Percentiles rank a stretch among this genome's conserved stretches.
Evolutionary conservation across 2,888 invertebrate genomes (phyloP).

Genomic region (Nudaria mundana): DNA sequence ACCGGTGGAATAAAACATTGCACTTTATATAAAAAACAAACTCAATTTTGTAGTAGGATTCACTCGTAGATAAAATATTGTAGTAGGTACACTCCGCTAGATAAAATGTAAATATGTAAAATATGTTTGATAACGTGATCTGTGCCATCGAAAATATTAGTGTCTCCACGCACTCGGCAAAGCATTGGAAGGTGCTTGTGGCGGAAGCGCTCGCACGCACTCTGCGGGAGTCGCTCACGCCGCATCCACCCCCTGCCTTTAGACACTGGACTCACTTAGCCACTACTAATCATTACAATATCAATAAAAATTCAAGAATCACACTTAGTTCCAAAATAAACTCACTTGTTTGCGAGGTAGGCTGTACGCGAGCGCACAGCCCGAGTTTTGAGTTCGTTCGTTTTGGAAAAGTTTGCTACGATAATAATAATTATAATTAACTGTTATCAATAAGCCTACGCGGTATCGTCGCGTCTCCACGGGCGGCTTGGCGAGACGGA

Average conservation of each 20-base stretch:
- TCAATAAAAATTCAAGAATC: conserved; percentile 85
- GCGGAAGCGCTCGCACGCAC: conserved; percentile 39
- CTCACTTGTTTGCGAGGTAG: conserved; percentile 89
- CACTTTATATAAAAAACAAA: conserved; percentile 77
- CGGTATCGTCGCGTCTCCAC: conserved; percentile 74
- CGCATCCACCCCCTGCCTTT: conserved; percentile 59
- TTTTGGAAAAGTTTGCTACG: conserved; percentile 82
- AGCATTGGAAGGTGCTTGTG: conserved; percentile 46
- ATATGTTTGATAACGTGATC: conserved; percentile 78
- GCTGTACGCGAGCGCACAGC: conserved; percentile 81
- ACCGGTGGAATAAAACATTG: conserved; percentile 80
- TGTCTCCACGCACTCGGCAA: conserved; percentile 76
- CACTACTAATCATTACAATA: conserved; percentile 81
- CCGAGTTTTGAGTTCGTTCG: conserved; percentile 83
- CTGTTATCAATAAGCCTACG: conserved; percentile 80
- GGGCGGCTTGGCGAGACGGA: conserved; percentile 49
- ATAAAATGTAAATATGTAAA: conserved; percentile 81
- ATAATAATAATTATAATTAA: conserved; percentile 80
- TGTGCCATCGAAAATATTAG: conserved; percentile 78
- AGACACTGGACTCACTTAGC: conserved; percentile 70
- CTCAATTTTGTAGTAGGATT: conserved; percentile 81
- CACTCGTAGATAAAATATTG: conserved; percentile 80
- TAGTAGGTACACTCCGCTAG: conserved; percentile 79
- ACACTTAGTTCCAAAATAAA: conserved; percentile 89
- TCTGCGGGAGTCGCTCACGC: conserved; percentile 28